phyloP scores from a whole-genome alignment of 2,797 vertebrate species.

The Diplodus sargus region DNA sequence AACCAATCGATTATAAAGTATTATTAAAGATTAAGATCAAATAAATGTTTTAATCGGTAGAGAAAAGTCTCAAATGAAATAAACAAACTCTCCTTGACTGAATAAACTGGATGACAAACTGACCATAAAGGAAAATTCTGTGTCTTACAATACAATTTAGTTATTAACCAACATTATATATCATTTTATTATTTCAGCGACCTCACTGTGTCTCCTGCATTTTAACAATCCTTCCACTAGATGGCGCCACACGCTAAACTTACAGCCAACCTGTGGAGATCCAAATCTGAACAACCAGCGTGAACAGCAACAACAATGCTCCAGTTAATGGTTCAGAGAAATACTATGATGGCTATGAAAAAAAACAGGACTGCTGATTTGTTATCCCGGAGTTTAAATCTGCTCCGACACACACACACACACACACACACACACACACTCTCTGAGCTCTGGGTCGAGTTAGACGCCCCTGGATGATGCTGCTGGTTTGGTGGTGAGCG shows the following conservation, averaged over 20 bases:
- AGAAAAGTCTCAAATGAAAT: no score
- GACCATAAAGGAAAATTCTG: no score
- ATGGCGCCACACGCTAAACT: constrained; percentile 63
- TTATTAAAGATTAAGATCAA: no score
- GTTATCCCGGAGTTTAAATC: background rate
- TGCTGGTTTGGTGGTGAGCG: constrained; percentile 64
- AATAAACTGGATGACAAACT: background rate
- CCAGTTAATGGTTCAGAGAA: background rate
- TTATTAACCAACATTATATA: no score
- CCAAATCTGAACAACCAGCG: constrained; percentile 2
- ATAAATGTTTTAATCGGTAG: no score
- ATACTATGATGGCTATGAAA: constrained; percentile 8
- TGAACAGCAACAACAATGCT: background rate
- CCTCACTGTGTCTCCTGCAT: constrained; percentile 2
- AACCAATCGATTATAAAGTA: no score
- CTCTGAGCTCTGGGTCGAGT: constrained; percentile 53
- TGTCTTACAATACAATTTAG: background rate
- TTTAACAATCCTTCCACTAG: constrained; percentile 64
- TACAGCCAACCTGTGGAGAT: constrained; percentile 13
- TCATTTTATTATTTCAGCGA: background rate
- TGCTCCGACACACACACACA: background rate
- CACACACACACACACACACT: background rate
- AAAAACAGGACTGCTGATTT: background rate
- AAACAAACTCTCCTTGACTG: no score
- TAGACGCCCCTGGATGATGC: constrained; percentile 56